Evolutionary conservation across 2,797 vertebrate species (phyloP).

Genomic region (Tapirus indicus): DNA sequence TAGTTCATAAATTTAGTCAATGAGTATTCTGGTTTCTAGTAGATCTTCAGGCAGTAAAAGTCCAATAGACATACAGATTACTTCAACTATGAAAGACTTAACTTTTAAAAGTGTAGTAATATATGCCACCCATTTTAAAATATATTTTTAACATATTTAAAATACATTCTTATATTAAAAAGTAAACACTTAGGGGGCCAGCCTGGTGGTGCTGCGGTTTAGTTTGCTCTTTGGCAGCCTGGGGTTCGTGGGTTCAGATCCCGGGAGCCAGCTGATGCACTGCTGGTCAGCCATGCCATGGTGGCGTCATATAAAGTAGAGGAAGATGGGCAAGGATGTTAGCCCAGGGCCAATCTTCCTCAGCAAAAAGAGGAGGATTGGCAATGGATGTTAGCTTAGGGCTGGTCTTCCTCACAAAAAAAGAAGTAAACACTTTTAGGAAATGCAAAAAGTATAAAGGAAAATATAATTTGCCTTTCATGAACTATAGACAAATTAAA

Average conservation of each 20-base stretch:
- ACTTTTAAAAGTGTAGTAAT: neutral
- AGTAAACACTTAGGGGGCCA: neutral
- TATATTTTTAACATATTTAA: neutral
- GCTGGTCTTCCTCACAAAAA: no score
- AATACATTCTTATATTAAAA: neutral
- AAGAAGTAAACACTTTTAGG: neutral
- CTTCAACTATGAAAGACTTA: neutral
- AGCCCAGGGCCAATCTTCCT: no score
- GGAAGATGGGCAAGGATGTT: no score
- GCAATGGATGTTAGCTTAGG: no score
- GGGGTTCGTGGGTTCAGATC: no score
- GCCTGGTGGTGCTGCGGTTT: no score
- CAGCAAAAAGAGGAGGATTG: no score
- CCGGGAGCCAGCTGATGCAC: no score
- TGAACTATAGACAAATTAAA: constrained; percentile 13
- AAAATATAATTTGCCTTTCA: neutral
- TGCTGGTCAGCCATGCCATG: no score
- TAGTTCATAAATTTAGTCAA: neutral
- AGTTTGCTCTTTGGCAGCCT: no score
- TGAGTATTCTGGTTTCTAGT: neutral
- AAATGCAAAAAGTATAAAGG: neutral
- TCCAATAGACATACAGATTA: neutral
- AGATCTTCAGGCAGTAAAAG: neutral
- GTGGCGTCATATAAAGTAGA: no score
- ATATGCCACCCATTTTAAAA: neutral